Base-by-base conservation (phyloP, 64 coral and sea anemone genomes). In the Pocillopora damicornis region DNA sequence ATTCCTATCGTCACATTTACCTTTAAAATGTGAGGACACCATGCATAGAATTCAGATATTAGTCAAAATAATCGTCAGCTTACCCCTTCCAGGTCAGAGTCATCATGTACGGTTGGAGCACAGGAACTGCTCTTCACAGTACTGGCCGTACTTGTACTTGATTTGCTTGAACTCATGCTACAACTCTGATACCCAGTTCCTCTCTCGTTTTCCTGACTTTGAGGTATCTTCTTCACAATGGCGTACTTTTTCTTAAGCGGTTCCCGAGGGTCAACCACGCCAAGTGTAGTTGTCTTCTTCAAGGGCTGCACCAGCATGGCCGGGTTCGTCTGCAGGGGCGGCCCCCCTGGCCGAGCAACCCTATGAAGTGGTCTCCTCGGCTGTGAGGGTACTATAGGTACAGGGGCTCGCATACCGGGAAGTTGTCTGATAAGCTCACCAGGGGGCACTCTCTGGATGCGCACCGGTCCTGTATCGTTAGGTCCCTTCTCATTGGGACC, bases 141-240 rank as follows among this genome's bases (percentile, higher is more conserved):
- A 86, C 97, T 99, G 5, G 97, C 97, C 20, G 93, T 99, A 77
- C 97, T 99, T 15, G 97, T 99, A 35, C 97, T 99, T n/a, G 97
- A 99, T 74, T 92, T 92, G 18, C 97, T 99, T 4, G 93, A 95
- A 75, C 97, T 92, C 72, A 95, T 89, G 16, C 90, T 99, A 34
- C 88, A 83, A 75, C 93, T 95, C 30, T 89, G 89, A 85, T 95
- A 95, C 26, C 87, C 89, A 23, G 60, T 79, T 67, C 67, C 87
- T 84, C 76, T 91, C 25, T 92, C 93, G 15, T 67, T 78, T 26
- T 95, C 93, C 63, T 95, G 91, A 73, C 93, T 94, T 45, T 92
- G 97, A 6, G 97, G 97, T 57, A 99, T 90, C 30, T 92, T 91
- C 59, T 95, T 94, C 4, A 99, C 97, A 5, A 99, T 89, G 22